These are phyloP conservation scores for Ferrisia virgata DNA, from an alignment of 2,888 invertebrate genomes.

Conservation along the genomic window DNA sequence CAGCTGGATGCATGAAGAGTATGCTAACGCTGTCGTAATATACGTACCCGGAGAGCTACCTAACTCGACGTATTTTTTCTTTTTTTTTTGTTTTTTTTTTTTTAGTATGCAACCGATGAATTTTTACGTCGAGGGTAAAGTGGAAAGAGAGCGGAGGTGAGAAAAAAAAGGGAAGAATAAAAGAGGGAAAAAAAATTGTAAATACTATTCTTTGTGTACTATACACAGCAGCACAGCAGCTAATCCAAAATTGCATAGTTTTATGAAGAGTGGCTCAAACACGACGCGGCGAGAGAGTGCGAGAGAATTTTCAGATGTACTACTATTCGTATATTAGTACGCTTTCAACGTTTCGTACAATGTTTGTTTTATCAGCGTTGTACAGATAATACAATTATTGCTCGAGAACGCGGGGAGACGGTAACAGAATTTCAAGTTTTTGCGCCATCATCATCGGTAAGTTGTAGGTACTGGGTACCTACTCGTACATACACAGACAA, in stretches of 20 bases:
- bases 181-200: slow-evolving; percentile 25
- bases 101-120: slow-evolving; percentile 35
- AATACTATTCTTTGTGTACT: slow-evolving; percentile 10
- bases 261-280: neutral
- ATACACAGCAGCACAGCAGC: too few species aligned
- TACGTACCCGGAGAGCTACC: too few species aligned
- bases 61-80: too few species aligned
- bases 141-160: neutral
- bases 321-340: slow-evolving; percentile 37
- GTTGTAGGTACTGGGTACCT: too few species aligned
- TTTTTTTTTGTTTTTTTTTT: neutral
- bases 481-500: neutral
- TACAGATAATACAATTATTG: slow-evolving; percentile 33
- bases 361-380: slow-evolving; percentile 37
- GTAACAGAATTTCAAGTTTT: neutral
- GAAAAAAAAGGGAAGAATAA: neutral
- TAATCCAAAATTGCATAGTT: slow-evolving; percentile 36
- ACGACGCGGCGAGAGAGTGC: neutral
- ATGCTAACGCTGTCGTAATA: neutral
- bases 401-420: neutral
- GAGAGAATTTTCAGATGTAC: slow-evolving; percentile 14
- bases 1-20: neutral
- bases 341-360: slow-evolving; percentile 32
- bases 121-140: slow-evolving; percentile 4
- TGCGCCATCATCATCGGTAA: too few species aligned